Conservation (phyloP, 1,140 invertebrate genomes). For the Macrocentrus cingulum region DNA sequence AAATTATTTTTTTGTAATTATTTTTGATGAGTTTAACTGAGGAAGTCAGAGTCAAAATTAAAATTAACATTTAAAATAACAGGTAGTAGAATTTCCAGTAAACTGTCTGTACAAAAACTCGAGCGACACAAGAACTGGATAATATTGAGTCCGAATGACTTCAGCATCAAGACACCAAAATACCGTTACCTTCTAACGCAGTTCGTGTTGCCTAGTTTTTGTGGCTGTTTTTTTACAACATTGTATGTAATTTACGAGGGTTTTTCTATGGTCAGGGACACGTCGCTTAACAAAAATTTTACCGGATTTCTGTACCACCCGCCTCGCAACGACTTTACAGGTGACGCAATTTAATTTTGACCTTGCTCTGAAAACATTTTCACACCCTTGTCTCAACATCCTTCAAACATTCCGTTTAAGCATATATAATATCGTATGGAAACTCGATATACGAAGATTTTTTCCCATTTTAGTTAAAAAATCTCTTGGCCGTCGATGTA, state of each 20-base stretch:
- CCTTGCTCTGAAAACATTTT: constrained; percentile 54
- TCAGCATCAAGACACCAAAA: constrained; percentile 31
- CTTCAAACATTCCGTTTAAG: neutral
- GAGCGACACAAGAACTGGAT: constrained; percentile 27
- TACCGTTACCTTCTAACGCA: constrained; percentile 41
- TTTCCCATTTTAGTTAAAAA: too few species aligned
- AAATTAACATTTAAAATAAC: too few species aligned
- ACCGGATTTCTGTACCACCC: constrained; percentile 5
- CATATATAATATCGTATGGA: too few species aligned
- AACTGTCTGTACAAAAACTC: constrained; percentile 21
- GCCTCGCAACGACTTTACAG: constrained; percentile 34
- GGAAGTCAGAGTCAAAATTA: too few species aligned
- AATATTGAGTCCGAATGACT: neutral
- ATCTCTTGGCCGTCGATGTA: too few species aligned
- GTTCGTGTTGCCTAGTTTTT: constrained; percentile 40
- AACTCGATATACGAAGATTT: too few species aligned
- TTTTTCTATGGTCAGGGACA: constrained; percentile 39
- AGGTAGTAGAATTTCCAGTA: neutral
- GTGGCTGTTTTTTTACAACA: constrained; percentile 26
- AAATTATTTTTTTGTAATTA: too few species aligned
- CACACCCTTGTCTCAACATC: constrained; percentile 28
- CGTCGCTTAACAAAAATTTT: constrained; percentile 32
- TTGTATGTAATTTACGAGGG: constrained; percentile 50
- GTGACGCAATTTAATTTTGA: constrained; percentile 50
- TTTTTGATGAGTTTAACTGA: too few species aligned